Conservation (phyloP, 2,113 vertebrate species). For the Gavia stellata region DNA sequence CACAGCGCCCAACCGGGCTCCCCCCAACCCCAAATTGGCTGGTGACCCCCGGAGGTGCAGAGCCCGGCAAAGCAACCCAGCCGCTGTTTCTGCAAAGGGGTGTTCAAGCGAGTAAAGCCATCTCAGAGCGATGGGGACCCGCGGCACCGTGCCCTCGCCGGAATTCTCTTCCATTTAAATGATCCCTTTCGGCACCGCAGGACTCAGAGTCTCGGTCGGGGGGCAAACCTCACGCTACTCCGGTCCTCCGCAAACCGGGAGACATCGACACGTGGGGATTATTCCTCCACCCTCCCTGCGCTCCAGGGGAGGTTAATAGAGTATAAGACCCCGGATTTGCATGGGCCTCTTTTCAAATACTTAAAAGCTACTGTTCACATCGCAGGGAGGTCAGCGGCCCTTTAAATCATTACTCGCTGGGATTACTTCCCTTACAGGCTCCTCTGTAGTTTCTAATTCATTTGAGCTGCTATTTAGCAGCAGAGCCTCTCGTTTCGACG, state of each 20-base stretch:
- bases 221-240: neutral
- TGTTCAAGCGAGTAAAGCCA: fast-evolving
- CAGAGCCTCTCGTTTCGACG: neutral
- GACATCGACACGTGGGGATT: neutral
- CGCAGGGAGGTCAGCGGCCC: conserved; percentile 27
- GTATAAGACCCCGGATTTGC: neutral
- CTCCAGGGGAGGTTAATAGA: neutral
- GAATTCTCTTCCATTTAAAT: neutral
- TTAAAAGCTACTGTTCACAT: neutral
- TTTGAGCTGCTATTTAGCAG: conserved; percentile 38
- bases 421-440: conserved; percentile 5
- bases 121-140: fast-evolving
- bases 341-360: neutral
- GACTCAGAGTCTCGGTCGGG: neutral
- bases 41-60: neutral
- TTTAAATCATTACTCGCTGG: conserved; percentile 17
- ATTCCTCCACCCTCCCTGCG: neutral
- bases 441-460: conserved; percentile 43
- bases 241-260: neutral
- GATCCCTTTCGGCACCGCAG: neutral
- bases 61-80: neutral
- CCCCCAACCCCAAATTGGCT: fast-evolving
- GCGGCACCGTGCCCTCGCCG: fast-evolving
- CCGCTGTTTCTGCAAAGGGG: fast-evolving
- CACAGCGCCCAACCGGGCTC: neutral